Base-by-base conservation (phyloP, 2,888 invertebrate genomes). In the Parnassius glacialis region DNA sequence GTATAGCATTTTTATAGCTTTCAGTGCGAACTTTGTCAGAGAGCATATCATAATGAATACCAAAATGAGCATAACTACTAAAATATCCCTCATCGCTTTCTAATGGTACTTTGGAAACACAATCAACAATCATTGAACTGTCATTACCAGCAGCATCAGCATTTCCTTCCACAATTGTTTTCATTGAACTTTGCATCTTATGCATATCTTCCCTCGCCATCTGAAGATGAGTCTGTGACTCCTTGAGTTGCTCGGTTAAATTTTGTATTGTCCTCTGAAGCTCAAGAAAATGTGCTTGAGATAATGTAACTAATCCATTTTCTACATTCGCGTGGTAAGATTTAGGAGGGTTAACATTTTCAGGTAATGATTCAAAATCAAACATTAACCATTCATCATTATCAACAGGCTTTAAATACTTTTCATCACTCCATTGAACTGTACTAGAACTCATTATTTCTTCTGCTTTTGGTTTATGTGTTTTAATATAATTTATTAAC, bases 1-100 rank as follows among this genome's bases (percentile, higher is more conserved):
- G 77, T 68, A 98, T 95, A 25, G 98, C 97, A 85, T 96, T 94
- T 71, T 95, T 93, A 78, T 99, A 99, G 70, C 96, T 95, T 78
- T 95, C 94, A 3, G 98, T 99, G 59, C 99, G 92, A 3, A 97
- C 94, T 81, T 93, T 94, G 79, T 98, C 98, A 93, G 95, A 95
- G 47, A 99, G 92, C 99, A 99, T 99, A 77, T 97, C 97, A 78
- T 97, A 95, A 85, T 99, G 99, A 75, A 98, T 98, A 25, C 95
- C 95, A 85, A 96, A 97, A 86, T 98, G 97, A 57, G 97, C 95
- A 77, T 98, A 98, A 2, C 96, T 95, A 75, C 93, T 94, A 69
- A 96, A 96, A 82, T 96, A 96, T 54, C 94, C 94, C 72, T 94
- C 94, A 79, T 97, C 97, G 71, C 93, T 93, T 72, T 93, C 93